These are phyloP conservation scores for Speoplatyrhinus poulsoni DNA, from an alignment of 2,113 vertebrate genomes.

Conservation along the genomic window DNA sequence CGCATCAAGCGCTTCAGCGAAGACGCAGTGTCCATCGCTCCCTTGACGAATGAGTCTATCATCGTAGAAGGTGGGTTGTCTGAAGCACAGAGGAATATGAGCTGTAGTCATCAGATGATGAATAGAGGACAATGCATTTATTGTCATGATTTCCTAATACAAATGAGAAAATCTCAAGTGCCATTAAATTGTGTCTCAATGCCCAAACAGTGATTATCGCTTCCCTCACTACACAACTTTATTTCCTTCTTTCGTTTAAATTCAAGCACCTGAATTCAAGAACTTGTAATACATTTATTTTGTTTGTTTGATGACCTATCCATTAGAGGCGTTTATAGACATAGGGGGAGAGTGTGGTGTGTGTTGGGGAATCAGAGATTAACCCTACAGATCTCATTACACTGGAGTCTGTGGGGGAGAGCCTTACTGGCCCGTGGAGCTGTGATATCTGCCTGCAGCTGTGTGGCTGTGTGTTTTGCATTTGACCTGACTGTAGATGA, in stretches of 20 bases:
- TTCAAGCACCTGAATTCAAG: too few species aligned
- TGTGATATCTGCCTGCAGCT: neutral
- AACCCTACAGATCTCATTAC: slow-evolving; percentile 48
- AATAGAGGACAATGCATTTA: too few species aligned
- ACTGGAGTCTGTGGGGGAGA: slow-evolving; percentile 40
- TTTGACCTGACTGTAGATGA: too few species aligned
- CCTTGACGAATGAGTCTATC: slow-evolving; percentile 83
- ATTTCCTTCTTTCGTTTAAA: too few species aligned
- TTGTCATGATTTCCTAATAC: too few species aligned
- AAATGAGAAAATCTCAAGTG: too few species aligned
- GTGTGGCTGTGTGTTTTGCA: neutral
- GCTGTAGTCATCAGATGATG: neutral
- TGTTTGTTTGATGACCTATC: neutral
- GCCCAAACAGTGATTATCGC: too few species aligned
- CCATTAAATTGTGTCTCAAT: too few species aligned
- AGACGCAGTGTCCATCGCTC: slow-evolving; percentile 81
- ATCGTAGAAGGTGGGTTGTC: slow-evolving; percentile 87
- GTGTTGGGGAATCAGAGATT: slow-evolving; percentile 24
- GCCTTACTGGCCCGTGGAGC: neutral
- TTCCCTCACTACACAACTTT: too few species aligned
- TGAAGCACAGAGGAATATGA: neutral
- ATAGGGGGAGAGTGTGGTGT: slow-evolving; percentile 20
- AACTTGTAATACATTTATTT: too few species aligned
- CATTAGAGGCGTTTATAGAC: slow-evolving; percentile 20
- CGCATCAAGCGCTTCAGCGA: slow-evolving; percentile 82